Evolutionary conservation across 2,888 invertebrate genomes (phyloP).

Genomic region (Ophioninae sp.): DNA sequence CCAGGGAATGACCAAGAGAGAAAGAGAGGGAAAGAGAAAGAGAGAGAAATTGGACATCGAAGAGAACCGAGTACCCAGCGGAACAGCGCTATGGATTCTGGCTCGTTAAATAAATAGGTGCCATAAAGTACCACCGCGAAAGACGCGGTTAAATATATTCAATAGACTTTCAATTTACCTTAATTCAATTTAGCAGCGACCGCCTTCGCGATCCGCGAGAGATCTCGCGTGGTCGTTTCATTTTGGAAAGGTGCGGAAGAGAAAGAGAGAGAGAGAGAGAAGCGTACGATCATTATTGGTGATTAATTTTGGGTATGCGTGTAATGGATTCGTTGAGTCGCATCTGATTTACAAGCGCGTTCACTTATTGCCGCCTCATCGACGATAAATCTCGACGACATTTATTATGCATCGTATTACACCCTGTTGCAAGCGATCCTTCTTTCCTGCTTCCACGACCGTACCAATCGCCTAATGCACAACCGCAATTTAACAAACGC

Average conservation of each 20-base stretch:
- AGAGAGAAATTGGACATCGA: slow-evolving; percentile 1
- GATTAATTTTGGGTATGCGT: slow-evolving; percentile 47
- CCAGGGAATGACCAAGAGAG: slow-evolving; percentile 29
- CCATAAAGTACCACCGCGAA: slow-evolving; percentile 59
- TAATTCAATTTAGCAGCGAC: slow-evolving; percentile 59
- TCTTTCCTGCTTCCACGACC: slow-evolving; percentile 19
- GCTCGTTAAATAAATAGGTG: slow-evolving; percentile 64
- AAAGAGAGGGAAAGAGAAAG: slow-evolving; percentile 14
- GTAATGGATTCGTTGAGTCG: slow-evolving; percentile 3
- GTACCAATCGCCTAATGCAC: slow-evolving; percentile 33
- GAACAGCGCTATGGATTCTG: slow-evolving; percentile 51
- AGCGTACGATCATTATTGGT: slow-evolving; percentile 48
- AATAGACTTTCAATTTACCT: slow-evolving; percentile 63
- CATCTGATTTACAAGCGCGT: slow-evolving; percentile 42
- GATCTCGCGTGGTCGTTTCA: slow-evolving; percentile 37
- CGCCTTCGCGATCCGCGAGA: slow-evolving; percentile 22
- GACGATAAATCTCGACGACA: slow-evolving; percentile 37
- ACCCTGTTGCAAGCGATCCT: slow-evolving; percentile 5
- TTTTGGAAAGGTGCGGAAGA: not conserved
- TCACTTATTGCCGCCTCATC: slow-evolving; percentile 42
- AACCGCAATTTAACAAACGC: slow-evolving; percentile 12
- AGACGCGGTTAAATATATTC: slow-evolving; percentile 62
- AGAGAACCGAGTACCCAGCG: slow-evolving; percentile 33
- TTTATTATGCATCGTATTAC: slow-evolving; percentile 46
- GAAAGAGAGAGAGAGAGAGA: slow-evolving; percentile 2